Conservation (phyloP, 1,140 invertebrate genomes). For the Drosophila willistoni region DNA sequence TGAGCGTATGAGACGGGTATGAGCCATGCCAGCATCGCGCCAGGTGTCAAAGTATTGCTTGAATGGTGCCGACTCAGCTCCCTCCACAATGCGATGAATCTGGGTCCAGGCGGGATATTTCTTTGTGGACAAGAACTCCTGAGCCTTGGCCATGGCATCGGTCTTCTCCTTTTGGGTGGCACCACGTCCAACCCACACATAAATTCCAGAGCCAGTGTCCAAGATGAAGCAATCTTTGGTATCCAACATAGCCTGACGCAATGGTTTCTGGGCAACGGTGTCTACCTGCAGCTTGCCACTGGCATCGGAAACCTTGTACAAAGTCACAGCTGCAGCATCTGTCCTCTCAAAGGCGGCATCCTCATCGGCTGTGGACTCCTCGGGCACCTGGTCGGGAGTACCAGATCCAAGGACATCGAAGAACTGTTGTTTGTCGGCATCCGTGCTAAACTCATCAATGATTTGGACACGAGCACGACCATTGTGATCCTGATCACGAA, state of each 20-base stretch:
- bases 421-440: conserved; percentile 87
- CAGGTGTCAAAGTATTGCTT: conserved; percentile 91
- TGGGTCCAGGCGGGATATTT: conserved; percentile 91
- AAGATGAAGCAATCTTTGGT: conserved; percentile 93
- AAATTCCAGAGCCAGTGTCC: conserved; percentile 92
- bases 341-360: conserved; percentile 86
- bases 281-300: conserved; percentile 87
- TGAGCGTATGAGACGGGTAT: conserved; percentile 85
- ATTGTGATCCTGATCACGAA: conserved; percentile 93
- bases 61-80: conserved; percentile 89
- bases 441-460: conserved; percentile 87
- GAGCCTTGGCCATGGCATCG: conserved; percentile 90
- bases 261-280: conserved; percentile 87
- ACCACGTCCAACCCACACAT: conserved; percentile 93
- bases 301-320: conserved; percentile 89
- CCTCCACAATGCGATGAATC: conserved; percentile 89
- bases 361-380: conserved; percentile 87
- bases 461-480: conserved; percentile 90
- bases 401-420: conserved; percentile 90
- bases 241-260: conserved; percentile 89
- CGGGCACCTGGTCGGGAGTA: conserved; percentile 86
- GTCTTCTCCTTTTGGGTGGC: conserved; percentile 90
- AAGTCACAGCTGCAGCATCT: conserved; percentile 85
- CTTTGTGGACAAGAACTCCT: conserved; percentile 88
- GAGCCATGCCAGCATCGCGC: conserved; percentile 87